Evolutionary conservation across 2,113 vertebrate species (phyloP).

Genomic region (Urocitellus parryii): DNA sequence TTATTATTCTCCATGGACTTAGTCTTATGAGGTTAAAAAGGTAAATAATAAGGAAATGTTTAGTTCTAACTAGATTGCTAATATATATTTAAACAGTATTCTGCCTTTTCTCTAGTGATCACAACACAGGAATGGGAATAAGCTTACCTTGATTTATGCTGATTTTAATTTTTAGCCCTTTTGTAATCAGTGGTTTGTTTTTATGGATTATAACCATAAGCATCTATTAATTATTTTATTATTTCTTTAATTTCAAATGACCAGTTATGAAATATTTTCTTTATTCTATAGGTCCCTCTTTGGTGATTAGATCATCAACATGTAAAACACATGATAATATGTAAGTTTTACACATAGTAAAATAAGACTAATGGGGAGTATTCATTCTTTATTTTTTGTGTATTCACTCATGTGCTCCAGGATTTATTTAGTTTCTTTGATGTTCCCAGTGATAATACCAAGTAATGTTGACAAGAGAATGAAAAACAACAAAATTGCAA

Average conservation of each 20-base stretch:
- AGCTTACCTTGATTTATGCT: not conserved
- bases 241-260: constrained; percentile 3
- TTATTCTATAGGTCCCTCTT: not conserved
- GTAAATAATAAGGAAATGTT: not conserved
- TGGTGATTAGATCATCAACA: not conserved
- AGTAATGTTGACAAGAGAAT: not conserved
- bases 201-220: not conserved
- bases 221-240: not conserved
- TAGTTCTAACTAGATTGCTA: not conserved
- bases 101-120: not conserved
- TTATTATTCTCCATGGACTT: not conserved
- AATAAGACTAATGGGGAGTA: not conserved
- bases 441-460: not conserved
- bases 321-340: not conserved
- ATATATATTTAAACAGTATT: not conserved
- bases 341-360: not conserved
- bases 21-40: not conserved
- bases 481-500: not conserved
- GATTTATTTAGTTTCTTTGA: not conserved
- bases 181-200: not conserved
- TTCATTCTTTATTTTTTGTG: not conserved
- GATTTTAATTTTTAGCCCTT: not conserved
- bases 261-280: not conserved
- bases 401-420: not conserved
- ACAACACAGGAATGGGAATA: not conserved